Conservation (phyloP, 2,113 vertebrate species). For the Sinosuthora webbiana region DNA sequence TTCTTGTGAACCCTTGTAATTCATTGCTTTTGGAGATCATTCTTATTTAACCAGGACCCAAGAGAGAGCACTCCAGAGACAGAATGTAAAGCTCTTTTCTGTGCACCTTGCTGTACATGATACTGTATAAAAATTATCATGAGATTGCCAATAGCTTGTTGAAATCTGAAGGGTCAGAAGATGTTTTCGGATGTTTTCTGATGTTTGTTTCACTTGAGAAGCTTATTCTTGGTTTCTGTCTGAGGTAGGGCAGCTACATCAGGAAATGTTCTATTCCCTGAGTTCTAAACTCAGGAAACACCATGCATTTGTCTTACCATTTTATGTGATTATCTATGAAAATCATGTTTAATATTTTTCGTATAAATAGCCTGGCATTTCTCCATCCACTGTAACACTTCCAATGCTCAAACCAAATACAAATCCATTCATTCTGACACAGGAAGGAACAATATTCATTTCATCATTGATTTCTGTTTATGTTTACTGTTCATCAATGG, state of each 20-base stretch:
- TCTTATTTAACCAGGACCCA: constrained; percentile 45
- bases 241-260: neutral
- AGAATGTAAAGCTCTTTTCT: neutral
- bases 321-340: neutral
- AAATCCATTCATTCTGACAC: neutral
- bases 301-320: neutral
- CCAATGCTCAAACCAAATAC: neutral
- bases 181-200: neutral
- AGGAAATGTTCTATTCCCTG: neutral
- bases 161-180: neutral
- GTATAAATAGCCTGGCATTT: neutral
- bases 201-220: neutral
- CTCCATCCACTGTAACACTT: neutral
- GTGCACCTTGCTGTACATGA: neutral
- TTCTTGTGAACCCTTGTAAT: constrained; percentile 60
- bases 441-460: neutral
- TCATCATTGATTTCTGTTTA: constrained; percentile 28
- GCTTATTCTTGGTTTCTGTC: neutral
- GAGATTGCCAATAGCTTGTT: neutral
- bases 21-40: constrained; percentile 10
- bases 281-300: neutral
- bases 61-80: neutral
- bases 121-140: neutral
- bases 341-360: neutral
- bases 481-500: constrained; percentile 22